phyloP scores from a whole-genome alignment of 2,797 vertebrate genomes.

The Betta splendens region DNA sequence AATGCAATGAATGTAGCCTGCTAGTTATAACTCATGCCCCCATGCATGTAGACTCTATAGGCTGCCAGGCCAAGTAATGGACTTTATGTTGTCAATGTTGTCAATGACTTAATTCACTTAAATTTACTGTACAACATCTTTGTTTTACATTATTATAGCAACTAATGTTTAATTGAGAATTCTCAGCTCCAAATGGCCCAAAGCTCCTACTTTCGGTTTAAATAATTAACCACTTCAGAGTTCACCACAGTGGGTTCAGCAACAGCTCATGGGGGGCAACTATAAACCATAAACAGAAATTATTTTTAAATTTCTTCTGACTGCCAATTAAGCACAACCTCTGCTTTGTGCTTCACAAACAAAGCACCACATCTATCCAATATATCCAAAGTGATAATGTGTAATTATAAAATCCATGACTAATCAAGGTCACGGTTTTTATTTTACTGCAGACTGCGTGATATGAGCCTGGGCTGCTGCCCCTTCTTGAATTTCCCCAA shows the following conservation, averaged over 20 bases:
- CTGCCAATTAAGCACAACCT: constrained; percentile 18
- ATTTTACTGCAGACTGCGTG: background rate
- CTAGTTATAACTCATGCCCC: too few relatives aligned
- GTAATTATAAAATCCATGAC: constrained; percentile 12
- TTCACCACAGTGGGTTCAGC: constrained; percentile 1
- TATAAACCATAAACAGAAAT: constrained; percentile 10
- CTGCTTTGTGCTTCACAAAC: background rate
- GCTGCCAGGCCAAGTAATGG: too few relatives aligned
- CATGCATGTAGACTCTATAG: too few relatives aligned
- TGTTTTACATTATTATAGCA: constrained; percentile 11
- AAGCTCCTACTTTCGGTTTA: constrained; percentile 6
- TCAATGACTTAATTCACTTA: too few relatives aligned
- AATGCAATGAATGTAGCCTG: constrained; percentile 26
- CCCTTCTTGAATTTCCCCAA: background rate
- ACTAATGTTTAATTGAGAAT: constrained; percentile 4
- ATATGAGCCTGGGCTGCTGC: constrained; percentile 1
- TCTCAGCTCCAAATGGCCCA: background rate
- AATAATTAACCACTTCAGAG: background rate
- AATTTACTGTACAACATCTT: too few relatives aligned
- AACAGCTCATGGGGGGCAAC: constrained; percentile 8
- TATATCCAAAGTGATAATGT: constrained; percentile 8
- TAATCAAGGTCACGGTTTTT: background rate
- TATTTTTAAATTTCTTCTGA: constrained; percentile 18
- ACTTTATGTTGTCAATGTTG: too few relatives aligned
- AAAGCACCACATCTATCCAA: background rate